These are phyloP conservation scores for Petrophora chlorosata DNA, from an alignment of 2,888 invertebrate genomes.

Conservation along the genomic window DNA sequence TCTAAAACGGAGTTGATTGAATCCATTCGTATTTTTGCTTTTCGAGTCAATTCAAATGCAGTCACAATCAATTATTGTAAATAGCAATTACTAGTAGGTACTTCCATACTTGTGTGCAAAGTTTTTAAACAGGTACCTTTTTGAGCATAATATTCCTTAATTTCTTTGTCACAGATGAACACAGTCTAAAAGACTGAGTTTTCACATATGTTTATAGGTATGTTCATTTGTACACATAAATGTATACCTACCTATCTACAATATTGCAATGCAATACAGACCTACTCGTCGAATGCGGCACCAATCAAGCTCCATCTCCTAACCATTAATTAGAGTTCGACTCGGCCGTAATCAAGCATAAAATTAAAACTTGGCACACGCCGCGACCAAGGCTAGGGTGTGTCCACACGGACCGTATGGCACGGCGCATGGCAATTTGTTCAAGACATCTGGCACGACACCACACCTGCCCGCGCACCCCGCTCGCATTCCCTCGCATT, in stretches of 20 bases:
- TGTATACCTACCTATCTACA: slow-evolving; percentile 32
- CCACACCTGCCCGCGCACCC: slow-evolving; percentile 76
- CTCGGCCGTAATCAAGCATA: slow-evolving; percentile 80
- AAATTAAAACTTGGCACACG: slow-evolving; percentile 84
- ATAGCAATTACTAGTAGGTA: no score
- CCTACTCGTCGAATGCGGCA: slow-evolving; percentile 35
- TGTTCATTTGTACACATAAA: no score
- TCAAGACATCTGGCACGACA: slow-evolving; percentile 77
- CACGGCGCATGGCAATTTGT: slow-evolving; percentile 76
- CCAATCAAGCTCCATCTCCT: slow-evolving; percentile 55
- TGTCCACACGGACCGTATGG: slow-evolving; percentile 81
- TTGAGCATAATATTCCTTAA: no score
- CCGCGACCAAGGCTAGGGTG: slow-evolving; percentile 75
- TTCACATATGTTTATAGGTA: no score
- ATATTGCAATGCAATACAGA: slow-evolving; percentile 40
- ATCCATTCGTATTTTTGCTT: no score
- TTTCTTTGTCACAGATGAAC: no score
- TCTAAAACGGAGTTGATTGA: no score
- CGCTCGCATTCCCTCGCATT: slow-evolving; percentile 47
- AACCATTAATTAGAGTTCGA: slow-evolving; percentile 76
- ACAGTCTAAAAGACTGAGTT: no score
- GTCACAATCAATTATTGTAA: no score
- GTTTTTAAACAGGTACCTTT: no score
- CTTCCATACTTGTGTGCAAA: no score
- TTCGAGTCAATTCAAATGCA: no score